A percentile compares a stretch with the other conserved stretches of the same genome.
These are phyloP conservation scores for Aporophyla nigra DNA, from an alignment of 2,888 invertebrate genomes.

Conservation along the genomic window DNA sequence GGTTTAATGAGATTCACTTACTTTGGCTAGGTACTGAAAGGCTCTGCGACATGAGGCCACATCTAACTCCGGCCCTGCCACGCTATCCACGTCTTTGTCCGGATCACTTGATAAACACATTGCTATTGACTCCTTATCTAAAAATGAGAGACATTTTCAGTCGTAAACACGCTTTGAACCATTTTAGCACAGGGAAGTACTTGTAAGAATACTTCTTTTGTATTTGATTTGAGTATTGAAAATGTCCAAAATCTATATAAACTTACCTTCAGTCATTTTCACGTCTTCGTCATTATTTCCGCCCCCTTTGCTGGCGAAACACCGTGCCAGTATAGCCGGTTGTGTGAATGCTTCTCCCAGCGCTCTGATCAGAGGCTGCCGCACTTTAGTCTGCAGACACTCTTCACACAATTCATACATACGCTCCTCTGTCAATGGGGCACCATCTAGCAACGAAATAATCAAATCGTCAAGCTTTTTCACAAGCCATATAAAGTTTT, in stretches of 20 bases:
- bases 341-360: slow-evolving; percentile 94
- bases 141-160: slow-evolving; percentile 36
- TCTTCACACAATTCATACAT: slow-evolving; percentile 94
- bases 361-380: slow-evolving; percentile 94
- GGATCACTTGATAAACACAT: slow-evolving; percentile 91
- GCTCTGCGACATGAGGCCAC: slow-evolving; percentile 93
- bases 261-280: slow-evolving; percentile 79
- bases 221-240: too few relatives aligned
- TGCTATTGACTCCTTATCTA: slow-evolving; percentile 85
- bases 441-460: slow-evolving; percentile 80
- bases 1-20: slow-evolving; percentile 66
- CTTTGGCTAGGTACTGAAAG: slow-evolving; percentile 90
- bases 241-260: neutral
- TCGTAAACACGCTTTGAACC: neutral
- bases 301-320: slow-evolving; percentile 91
- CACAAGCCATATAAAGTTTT: slow-evolving; percentile 66
- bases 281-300: slow-evolving; percentile 68
- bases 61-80: slow-evolving; percentile 92
- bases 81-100: slow-evolving; percentile 96
- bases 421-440: slow-evolving; percentile 93
- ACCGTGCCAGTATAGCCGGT: slow-evolving; percentile 92
- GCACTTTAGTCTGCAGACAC: slow-evolving; percentile 93
- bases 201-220: too few relatives aligned
- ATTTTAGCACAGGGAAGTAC: neutral
- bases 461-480: slow-evolving; percentile 75